These are phyloP conservation scores for Plebejus melissa DNA, from an alignment of 2,888 invertebrate species.

Conservation along the genomic window DNA sequence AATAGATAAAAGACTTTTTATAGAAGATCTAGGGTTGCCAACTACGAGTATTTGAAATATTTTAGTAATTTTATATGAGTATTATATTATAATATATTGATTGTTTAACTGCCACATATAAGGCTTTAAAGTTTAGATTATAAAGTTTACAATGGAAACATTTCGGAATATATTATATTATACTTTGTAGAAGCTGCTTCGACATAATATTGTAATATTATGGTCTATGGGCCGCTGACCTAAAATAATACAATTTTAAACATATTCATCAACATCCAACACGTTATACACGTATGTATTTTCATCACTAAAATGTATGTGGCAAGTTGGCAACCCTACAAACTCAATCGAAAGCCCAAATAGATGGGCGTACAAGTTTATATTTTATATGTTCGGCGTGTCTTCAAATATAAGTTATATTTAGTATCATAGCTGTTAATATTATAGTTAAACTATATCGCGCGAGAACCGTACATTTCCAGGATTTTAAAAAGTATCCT, in stretches of 20 bases:
- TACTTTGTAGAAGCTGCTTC: no score
- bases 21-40: background rate
- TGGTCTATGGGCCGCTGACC: background rate
- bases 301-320: background rate
- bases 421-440: background rate
- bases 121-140: background rate
- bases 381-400: background rate
- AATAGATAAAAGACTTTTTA: slow-evolving; percentile 34
- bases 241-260: background rate
- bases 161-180: no score
- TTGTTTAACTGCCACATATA: background rate
- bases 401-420: background rate
- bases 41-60: background rate
- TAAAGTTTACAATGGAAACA: no score
- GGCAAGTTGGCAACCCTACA: background rate
- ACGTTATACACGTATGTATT: background rate
- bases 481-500: no score
- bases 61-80: background rate
- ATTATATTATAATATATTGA: background rate
- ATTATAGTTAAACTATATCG: background rate
- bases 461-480: background rate
- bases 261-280: background rate
- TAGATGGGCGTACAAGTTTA: slow-evolving; percentile 10
- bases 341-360: background rate
- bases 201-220: no score